Evolutionary conservation across 1,140 invertebrate species (phyloP).

Genomic region (Zaprionus inermis): DNA sequence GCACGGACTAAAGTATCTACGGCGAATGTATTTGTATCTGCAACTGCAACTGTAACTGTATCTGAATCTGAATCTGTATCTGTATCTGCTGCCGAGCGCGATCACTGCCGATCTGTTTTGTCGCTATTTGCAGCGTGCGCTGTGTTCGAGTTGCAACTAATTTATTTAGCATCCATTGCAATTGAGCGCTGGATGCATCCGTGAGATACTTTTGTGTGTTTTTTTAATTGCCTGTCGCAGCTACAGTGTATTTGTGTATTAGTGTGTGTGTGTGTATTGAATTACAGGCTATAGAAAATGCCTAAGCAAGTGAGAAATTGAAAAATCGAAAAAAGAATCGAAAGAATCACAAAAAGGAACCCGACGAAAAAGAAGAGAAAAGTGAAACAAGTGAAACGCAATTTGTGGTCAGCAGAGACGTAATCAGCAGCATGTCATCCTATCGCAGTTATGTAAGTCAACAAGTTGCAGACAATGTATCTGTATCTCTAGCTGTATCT

Average conservation of each 20-base stretch:
- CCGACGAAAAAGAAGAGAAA: not conserved
- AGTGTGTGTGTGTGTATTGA: conserved; percentile 47
- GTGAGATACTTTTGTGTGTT: conserved; percentile 54
- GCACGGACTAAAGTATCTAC: not conserved
- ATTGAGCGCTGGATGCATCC: conserved; percentile 65
- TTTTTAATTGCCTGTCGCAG: conserved; percentile 36
- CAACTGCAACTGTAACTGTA: conserved; percentile 10
- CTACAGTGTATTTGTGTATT: not conserved
- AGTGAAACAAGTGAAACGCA: conserved; percentile 1
- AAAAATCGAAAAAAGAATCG: not conserved
- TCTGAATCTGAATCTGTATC: not conserved
- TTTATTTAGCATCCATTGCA: conserved; percentile 79
- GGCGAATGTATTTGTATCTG: conserved; percentile 1
- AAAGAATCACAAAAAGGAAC: not conserved
- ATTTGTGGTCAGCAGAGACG: conserved; percentile 46
- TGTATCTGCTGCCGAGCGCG: not conserved
- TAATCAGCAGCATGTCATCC: conserved; percentile 72
- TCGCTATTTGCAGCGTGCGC: conserved; percentile 14
- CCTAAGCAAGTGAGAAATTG: conserved; percentile 14
- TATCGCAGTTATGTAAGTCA: conserved; percentile 84
- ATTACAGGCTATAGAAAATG: conserved; percentile 49
- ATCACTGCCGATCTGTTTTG: conserved; percentile 8
- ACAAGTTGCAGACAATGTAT: conserved; percentile 55
- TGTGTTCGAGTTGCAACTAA: conserved; percentile 69
- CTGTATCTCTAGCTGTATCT: conserved; percentile 35